These are phyloP conservation scores for Dreissena rostriformis DNA, from an alignment of 1,140 invertebrate genomes.

Conservation along the genomic window DNA sequence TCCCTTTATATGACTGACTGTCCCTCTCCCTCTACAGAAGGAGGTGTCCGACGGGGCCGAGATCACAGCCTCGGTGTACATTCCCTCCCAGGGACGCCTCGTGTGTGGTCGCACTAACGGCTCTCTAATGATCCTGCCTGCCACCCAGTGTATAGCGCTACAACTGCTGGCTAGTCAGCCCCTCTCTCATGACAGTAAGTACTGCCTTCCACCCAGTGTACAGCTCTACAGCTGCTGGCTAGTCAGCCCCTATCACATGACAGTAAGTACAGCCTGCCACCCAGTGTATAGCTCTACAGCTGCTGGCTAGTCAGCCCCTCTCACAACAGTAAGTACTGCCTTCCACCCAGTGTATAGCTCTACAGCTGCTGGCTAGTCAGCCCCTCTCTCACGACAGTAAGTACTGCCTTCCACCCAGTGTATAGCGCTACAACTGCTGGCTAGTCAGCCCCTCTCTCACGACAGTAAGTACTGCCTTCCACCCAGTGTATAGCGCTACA, in stretches of 20 bases:
- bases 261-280: too few species aligned
- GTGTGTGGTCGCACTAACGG: constrained; percentile 98
- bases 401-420: too few species aligned
- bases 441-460: too few species aligned
- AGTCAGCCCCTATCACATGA: too few species aligned
- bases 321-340: too few species aligned
- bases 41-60: constrained; percentile 64
- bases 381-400: constrained; percentile 57
- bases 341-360: constrained; percentile 95
- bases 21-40: constrained; percentile 57
- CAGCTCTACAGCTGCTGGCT: too few species aligned
- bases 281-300: too few species aligned
- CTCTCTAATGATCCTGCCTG: constrained; percentile 97
- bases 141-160: constrained; percentile 95
- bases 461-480: too few species aligned
- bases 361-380: constrained; percentile 91
- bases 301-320: too few species aligned
- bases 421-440: too few species aligned
- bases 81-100: constrained; percentile 94
- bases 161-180: constrained; percentile 89
- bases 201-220: too few species aligned
- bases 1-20: background rate
- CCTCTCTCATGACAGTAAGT: constrained; percentile 58
- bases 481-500: too few species aligned
- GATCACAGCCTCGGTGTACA: constrained; percentile 86